A percentile compares a stretch with the other conserved stretches of the same genome.
Conservation (phyloP, 2,888 invertebrate genomes). For the Fragum whitleyi region DNA sequence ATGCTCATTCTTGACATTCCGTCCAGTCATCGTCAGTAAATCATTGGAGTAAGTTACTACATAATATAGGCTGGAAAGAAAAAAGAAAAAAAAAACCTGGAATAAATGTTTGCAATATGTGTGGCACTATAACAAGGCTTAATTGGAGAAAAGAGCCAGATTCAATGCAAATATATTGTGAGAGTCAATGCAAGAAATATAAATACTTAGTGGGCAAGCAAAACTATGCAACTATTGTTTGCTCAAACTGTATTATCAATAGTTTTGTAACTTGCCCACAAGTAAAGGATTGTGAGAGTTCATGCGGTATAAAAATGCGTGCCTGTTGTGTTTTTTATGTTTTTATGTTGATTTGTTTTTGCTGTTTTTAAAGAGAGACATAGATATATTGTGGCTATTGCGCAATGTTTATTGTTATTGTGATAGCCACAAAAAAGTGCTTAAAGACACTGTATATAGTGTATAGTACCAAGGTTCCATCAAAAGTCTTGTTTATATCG, state of each 20-base stretch:
- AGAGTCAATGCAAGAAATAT: neutral
- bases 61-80: too few relatives aligned
- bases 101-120: neutral
- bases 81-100: neutral
- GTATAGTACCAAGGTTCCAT: neutral
- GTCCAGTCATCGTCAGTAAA: too few relatives aligned
- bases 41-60: neutral
- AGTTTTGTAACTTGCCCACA: too few relatives aligned
- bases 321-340: constrained; percentile 44
- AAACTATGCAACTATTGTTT: too few relatives aligned
- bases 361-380: constrained; percentile 48
- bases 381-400: constrained; percentile 42
- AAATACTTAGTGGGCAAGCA: neutral
- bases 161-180: too few relatives aligned
- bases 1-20: neutral
- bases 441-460: constrained; percentile 35
- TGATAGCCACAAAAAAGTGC: constrained; percentile 48
- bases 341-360: constrained; percentile 46
- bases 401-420: constrained; percentile 48
- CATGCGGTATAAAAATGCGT: neutral
- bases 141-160: neutral
- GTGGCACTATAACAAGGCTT: neutral
- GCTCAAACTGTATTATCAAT: too few relatives aligned
- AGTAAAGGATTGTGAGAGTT: neutral
- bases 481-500: neutral